Base-by-base conservation (phyloP, 92 coral and sea anemone species). In the Scolanthus callimorphus region DNA sequence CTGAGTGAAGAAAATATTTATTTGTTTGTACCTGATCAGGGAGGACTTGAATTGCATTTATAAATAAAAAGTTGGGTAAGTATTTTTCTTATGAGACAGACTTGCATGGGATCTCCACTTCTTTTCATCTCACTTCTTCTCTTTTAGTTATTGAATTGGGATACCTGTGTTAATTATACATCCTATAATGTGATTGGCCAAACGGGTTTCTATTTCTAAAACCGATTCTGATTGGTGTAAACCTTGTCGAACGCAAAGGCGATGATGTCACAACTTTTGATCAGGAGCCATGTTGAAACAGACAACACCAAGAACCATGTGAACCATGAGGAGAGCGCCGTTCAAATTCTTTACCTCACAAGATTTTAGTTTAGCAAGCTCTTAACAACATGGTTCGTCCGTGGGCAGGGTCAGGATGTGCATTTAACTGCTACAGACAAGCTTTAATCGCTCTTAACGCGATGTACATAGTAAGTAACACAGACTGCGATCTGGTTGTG, bases 401-500 rank as follows among this genome's bases (percentile, higher is more conserved):
- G 44, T 50, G 49, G 10, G 46, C 67, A 41, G 54, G 77, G 28
- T 70, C 81, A 50, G 74, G 89, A 28, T 77, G 74, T 57, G 70
- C 80, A 11, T 91, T 91, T 60, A 52, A 70, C 24, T 91, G 87
- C 58, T 65, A 74, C 62, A 87, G 59, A 65, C 91, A 76, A 39
- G 88, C 89, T 27, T 69, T 91, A 63, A 82, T 91, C 48, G 89
- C 95, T 46, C 72, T 91, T 17, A 91, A 91, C 57, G 65, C 88
- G 51, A 60, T 84, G 49, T 91, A 91, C 43, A 71, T 91, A 81
- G 97, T 91, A 84, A 80, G 97, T 65, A 20, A 3, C 20, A 30
- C n/a, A n/a, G n/a, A n/a, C n/a, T n/a, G n/a, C n/a, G n/a, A n/a
- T n/a, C n/a, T n/a, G n/a, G n/a, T n/a, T n/a, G n/a, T n/a, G n/a